phyloP scores from a whole-genome alignment of 2,113 vertebrate genomes.

The Lepus timidus region DNA sequence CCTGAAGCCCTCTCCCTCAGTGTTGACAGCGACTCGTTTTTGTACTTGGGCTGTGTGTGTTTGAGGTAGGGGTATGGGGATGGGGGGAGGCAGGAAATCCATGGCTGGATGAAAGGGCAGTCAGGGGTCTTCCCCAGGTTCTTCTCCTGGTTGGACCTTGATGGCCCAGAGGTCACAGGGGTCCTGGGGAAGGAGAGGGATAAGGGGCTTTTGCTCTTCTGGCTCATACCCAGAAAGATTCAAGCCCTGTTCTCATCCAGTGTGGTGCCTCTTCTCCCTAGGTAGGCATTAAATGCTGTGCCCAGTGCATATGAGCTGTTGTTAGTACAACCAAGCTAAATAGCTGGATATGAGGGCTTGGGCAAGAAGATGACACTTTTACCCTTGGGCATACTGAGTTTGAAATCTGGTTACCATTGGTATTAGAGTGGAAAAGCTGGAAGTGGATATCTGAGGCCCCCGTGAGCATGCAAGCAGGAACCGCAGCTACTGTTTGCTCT shows the following conservation, averaged over 20 bases:
- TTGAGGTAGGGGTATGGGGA: no score
- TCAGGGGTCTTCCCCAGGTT: slow-evolving; percentile 71
- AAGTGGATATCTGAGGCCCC: neutral
- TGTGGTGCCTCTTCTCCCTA: slow-evolving; percentile 70
- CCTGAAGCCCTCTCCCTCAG: slow-evolving; percentile 86
- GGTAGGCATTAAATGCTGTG: neutral
- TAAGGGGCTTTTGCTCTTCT: slow-evolving; percentile 9
- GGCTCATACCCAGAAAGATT: slow-evolving; percentile 55
- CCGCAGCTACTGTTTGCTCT: accelerated
- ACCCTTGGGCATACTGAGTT: neutral
- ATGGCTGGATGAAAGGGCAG: slow-evolving; percentile 84
- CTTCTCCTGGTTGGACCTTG: slow-evolving; percentile 53
- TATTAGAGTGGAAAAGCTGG: neutral
- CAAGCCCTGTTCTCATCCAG: slow-evolving; percentile 60
- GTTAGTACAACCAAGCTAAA: neutral
- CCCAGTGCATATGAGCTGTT: neutral
- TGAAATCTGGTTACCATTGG: neutral
- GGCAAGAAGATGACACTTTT: neutral
- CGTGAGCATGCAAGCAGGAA: neutral
- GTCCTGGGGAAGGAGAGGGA: neutral
- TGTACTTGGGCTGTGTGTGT: slow-evolving; percentile 92
- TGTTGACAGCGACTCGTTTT: slow-evolving; percentile 95
- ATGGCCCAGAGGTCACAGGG: slow-evolving; percentile 64
- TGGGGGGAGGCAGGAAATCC: slow-evolving; percentile 94
- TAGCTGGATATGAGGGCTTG: neutral